phyloP scores from a whole-genome alignment of 2,888 invertebrate species.

The Rapana venosa region DNA sequence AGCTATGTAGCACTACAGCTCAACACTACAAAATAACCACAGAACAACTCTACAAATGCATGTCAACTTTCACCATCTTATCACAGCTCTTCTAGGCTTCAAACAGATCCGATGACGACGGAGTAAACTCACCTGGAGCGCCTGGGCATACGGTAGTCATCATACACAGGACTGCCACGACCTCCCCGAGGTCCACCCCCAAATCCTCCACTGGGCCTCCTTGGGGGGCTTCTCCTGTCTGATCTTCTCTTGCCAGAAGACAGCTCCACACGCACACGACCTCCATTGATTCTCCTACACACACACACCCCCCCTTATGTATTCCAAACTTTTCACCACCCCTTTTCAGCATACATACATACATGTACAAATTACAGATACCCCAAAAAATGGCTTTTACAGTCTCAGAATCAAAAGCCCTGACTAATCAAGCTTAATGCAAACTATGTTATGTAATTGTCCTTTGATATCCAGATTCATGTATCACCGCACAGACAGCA shows the following conservation, averaged over 20 bases:
- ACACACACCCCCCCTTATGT: not conserved
- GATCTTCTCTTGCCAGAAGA: constrained; percentile 50
- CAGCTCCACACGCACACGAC: constrained; percentile 78
- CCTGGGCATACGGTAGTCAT: constrained; percentile 43
- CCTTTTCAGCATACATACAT: not conserved
- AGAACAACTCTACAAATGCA: no score
- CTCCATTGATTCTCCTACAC: constrained; percentile 75
- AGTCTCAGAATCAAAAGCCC: no score
- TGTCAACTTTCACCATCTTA: no score
- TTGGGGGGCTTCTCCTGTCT: constrained; percentile 18
- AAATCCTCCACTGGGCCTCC: constrained; percentile 49
- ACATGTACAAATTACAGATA: no score
- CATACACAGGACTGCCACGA: constrained; percentile 44
- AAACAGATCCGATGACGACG: not conserved
- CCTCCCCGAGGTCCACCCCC: constrained; percentile 61
- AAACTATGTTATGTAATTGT: no score
- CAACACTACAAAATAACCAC: no score
- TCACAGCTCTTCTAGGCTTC: no score
- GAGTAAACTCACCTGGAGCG: constrained; percentile 49
- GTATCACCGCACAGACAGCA: no score
- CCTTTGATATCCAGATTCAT: no score
- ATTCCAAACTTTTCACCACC: not conserved
- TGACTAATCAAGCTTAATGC: no score
- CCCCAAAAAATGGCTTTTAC: no score
- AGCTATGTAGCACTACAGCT: no score